These are phyloP conservation scores for Holothuria scabra DNA, from an alignment of 53 echinoderm and acorn worm species.

Conservation along the genomic window DNA sequence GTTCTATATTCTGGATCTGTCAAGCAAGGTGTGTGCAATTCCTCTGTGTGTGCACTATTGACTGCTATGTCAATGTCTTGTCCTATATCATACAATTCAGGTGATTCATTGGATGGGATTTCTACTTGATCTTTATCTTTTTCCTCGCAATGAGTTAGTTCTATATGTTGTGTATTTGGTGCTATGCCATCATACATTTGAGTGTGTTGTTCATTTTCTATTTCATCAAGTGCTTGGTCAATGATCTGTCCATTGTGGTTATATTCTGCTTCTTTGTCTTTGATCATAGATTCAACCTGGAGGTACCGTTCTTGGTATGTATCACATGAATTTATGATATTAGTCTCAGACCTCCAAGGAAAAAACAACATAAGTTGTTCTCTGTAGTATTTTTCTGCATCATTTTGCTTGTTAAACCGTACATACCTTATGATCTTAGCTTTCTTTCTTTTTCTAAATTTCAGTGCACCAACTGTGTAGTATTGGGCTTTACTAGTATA, in stretches of 20 bases:
- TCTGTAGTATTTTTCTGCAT: slow-evolving; percentile 66
- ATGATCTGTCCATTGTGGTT: slow-evolving; percentile 25
- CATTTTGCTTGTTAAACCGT: slow-evolving; percentile 53
- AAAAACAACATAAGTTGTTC: slow-evolving; percentile 62
- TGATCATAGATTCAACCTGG: not conserved
- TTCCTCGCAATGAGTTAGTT: not conserved
- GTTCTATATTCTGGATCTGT: slow-evolving; percentile 50
- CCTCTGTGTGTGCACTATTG: slow-evolving; percentile 30
- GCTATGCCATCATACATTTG: slow-evolving; percentile 35
- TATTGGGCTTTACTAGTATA: too few relatives aligned
- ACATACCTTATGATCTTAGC: slow-evolving; percentile 60
- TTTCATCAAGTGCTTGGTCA: not conserved
- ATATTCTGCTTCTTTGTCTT: slow-evolving; percentile 27
- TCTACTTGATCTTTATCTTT: not conserved
- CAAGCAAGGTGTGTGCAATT: slow-evolving; percentile 32
- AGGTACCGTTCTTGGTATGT: slow-evolving; percentile 62
- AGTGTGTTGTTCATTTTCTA: slow-evolving; percentile 32
- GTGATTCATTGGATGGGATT: not conserved
- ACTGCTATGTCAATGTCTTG: slow-evolving; percentile 54
- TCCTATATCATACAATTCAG: slow-evolving; percentile 55
- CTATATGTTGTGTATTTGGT: slow-evolving; percentile 45
- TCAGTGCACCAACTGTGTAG: slow-evolving; percentile 25
- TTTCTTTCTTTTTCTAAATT: slow-evolving; percentile 19
- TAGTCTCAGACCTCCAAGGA: slow-evolving; percentile 48
- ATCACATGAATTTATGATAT: slow-evolving; percentile 45